phyloP scores from a whole-genome alignment of 30 jellyfish, hydroid and myxozoan species.

The Phacellophora camtschatica region DNA sequence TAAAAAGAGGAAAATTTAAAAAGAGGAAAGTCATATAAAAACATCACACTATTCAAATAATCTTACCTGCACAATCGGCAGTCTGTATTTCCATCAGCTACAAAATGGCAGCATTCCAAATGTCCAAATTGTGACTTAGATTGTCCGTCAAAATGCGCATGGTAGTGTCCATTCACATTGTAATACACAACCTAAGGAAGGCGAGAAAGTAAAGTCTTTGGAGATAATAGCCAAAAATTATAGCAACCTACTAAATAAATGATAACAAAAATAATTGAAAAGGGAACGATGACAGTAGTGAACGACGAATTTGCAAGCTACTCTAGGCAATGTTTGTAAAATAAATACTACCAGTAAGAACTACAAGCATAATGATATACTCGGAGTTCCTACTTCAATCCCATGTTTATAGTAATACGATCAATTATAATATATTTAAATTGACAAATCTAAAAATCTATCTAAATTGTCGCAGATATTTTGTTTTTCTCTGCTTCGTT shows the following conservation, averaged over 20 bases:
- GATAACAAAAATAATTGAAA: background rate
- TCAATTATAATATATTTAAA: no score
- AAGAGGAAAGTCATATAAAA: no score
- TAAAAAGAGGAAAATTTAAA: background rate
- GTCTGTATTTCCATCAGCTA: constrained; percentile 80
- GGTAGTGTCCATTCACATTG: constrained; percentile 92
- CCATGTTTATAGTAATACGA: no score
- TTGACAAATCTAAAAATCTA: no score
- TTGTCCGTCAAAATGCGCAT: constrained; percentile 99
- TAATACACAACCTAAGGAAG: constrained; percentile 76
- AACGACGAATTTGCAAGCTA: background rate
- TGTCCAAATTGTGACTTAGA: constrained; percentile 68
- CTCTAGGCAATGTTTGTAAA: no score
- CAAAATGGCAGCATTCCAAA: constrained; percentile 91
- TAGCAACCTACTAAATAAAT: background rate
- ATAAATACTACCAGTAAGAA: no score
- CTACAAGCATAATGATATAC: no score
- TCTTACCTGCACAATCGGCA: constrained; percentile 98
- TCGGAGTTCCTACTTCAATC: no score
- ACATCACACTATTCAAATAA: no score
- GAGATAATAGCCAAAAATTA: background rate
- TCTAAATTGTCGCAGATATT: no score
- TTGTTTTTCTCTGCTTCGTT: no score
- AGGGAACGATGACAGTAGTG: background rate
- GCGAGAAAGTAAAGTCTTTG: background rate